Evolutionary conservation across 2,888 invertebrate species (phyloP).

Genomic region (Heliconius charithonia): DNA sequence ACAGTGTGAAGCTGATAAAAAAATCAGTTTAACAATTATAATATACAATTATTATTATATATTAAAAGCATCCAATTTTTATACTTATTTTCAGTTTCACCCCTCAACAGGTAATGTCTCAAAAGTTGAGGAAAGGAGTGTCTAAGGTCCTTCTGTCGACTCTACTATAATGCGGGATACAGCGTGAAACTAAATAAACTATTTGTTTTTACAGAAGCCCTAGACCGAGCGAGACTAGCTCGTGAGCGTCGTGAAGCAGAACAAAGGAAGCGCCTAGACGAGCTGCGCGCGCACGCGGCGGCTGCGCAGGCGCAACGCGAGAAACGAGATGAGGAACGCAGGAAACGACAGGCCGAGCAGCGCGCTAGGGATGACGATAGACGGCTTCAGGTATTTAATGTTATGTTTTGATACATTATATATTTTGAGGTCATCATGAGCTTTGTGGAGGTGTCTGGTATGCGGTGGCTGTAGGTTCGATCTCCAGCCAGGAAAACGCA

Average conservation of each 20-base stretch:
- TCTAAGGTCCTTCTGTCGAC: no score
- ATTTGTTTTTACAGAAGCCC: slow-evolving; percentile 62
- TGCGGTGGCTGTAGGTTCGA: neutral
- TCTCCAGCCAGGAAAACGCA: no score
- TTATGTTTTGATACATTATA: neutral
- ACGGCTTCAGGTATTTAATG: slow-evolving; percentile 41
- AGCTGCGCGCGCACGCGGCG: slow-evolving; percentile 93
- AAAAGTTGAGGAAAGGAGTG: no score
- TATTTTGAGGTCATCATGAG: neutral
- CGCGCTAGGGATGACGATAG: slow-evolving; percentile 88
- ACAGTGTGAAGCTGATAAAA: no score
- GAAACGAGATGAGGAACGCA: slow-evolving; percentile 93
- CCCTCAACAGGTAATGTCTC: no score
- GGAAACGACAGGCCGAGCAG: slow-evolving; percentile 92
- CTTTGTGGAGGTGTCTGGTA: neutral
- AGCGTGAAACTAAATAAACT: neutral
- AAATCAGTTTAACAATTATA: no score
- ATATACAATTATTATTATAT: no score
- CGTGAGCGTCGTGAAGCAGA: slow-evolving; percentile 95
- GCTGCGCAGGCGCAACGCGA: slow-evolving; percentile 95
- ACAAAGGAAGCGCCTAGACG: slow-evolving; percentile 93
- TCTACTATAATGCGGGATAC: no score
- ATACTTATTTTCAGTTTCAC: no score
- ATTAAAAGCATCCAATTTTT: no score
- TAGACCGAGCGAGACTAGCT: slow-evolving; percentile 88